Evolutionary conservation across 1,140 invertebrate genomes (phyloP), one percentile per base, ranked within the genome.

Genomic region (Orchestia grillus): DNA sequence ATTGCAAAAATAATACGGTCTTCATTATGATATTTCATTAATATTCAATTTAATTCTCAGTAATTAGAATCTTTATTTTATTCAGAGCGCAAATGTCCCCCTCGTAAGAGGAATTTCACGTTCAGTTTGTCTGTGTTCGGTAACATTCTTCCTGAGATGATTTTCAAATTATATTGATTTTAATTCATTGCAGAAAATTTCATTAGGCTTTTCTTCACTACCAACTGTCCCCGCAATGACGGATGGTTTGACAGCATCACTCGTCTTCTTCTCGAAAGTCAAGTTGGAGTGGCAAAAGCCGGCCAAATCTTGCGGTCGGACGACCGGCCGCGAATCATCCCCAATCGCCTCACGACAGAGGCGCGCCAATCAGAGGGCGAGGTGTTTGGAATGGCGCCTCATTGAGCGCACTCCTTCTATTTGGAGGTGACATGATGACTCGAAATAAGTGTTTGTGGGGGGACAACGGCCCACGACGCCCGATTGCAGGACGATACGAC

Each of bases 341-440:
- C 6, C 19, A 47, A 94, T 45, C 44, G 36, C 92, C 92, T 94
- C 92, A 94, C 92, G 92, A 94, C 92, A 45, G 41, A 42, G 43
- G 43, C 6, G 44, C 92, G 44, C 43, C 92, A 94, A 94, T 94
- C 92, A 47, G 47, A 44, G 41, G 92, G 16, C 43, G 92, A 94
- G 92, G 92, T 94, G 92, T 94, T 45, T 19, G 44, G 41, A 94
- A 94, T 94, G 92, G 36, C 40, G 92, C 41, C 44, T 28, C 43
- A 94, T 94, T 44, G 92, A 15, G 92, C 92, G 19, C 88, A 44
- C 88, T 91, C 41, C 41, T 94, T 45, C 4, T 94, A 47, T 94
- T 94, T 94, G 92, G 43, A 94, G 92, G 92, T 94, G 92, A 94
- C 92, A 94, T 94, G 92, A 94, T 94, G 44, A 94, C 92, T 44